phyloP scores from a whole-genome alignment of 2,797 vertebrate genomes.

The Florisuga fusca region DNA sequence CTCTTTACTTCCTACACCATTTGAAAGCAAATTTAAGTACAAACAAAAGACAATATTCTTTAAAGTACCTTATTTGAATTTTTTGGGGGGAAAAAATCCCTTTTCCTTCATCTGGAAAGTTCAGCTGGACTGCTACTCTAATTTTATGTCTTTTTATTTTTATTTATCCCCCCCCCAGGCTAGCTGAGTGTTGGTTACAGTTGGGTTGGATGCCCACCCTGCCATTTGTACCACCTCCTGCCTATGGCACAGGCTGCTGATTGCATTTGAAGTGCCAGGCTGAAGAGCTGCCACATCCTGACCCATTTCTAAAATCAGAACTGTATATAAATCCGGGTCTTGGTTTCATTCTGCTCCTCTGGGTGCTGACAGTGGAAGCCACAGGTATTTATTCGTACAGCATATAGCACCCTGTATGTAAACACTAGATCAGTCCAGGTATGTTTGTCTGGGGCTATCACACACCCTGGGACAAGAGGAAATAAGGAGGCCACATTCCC shows the following conservation, averaged over 20 bases:
- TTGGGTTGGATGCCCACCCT: neutral
- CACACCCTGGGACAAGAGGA: accelerated
- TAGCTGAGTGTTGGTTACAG: neutral
- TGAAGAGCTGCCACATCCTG: neutral
- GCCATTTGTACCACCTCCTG: neutral
- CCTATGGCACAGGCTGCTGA: neutral
- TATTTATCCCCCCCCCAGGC: neutral
- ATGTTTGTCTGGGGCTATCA: neutral
- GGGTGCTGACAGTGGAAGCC: neutral
- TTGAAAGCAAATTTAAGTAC: neutral
- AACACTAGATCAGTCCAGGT: neutral
- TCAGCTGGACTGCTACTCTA: neutral
- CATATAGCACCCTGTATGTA: accelerated
- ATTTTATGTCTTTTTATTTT: neutral
- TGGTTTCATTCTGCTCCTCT: neutral
- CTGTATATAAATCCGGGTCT: accelerated
- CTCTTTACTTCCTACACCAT: neutral
- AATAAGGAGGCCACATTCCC: neutral
- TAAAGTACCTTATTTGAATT: neutral
- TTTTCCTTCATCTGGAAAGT: neutral
- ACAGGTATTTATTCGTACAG: neutral
- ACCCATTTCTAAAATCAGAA: neutral
- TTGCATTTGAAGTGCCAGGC: neutral
- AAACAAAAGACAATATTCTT: neutral
- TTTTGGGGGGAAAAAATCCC: neutral